Evolutionary conservation across 1,140 invertebrate species (phyloP).

Genomic region (Reticulitermes speratus): DNA sequence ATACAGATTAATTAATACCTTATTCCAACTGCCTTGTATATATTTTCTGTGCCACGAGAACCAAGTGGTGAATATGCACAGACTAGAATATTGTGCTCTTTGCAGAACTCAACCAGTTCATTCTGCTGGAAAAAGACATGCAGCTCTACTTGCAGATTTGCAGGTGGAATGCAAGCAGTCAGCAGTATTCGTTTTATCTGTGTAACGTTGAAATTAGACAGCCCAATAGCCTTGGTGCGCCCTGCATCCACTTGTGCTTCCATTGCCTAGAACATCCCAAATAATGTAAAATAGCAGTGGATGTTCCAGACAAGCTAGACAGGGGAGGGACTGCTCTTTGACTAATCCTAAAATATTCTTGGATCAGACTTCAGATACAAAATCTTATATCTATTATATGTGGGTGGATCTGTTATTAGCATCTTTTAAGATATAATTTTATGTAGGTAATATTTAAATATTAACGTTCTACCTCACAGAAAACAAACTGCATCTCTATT

Average conservation of each 20-base stretch:
- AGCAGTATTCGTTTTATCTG: conserved; percentile 42
- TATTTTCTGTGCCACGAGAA: conserved; percentile 35
- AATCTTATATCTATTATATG: too few species aligned
- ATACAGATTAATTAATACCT: conserved; percentile 21
- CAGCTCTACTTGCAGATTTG: conserved; percentile 53
- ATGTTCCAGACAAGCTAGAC: too few species aligned
- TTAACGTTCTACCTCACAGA: too few species aligned
- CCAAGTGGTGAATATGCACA: conserved; percentile 65
- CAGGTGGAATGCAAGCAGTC: conserved; percentile 35
- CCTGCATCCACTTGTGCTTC: conserved; percentile 68
- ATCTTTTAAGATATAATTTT: too few species aligned
- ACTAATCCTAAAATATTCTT: too few species aligned
- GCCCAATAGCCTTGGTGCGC: conserved; percentile 51
- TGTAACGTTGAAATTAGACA: conserved; percentile 46
- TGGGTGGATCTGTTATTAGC: too few species aligned
- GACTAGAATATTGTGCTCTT: conserved; percentile 53
- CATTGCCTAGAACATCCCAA: conserved; percentile 60
- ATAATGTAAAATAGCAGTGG: neutral
- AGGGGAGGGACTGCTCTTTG: too few species aligned
- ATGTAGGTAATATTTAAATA: too few species aligned
- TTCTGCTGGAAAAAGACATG: conserved; percentile 64
- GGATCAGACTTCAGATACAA: too few species aligned
- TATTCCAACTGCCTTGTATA: neutral
- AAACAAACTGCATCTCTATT: too few species aligned
- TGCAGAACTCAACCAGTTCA: conserved; percentile 57